Evolutionary conservation across 2,113 vertebrate genomes (phyloP).

Genomic region (Rhinolophus ferrumequinum): DNA sequence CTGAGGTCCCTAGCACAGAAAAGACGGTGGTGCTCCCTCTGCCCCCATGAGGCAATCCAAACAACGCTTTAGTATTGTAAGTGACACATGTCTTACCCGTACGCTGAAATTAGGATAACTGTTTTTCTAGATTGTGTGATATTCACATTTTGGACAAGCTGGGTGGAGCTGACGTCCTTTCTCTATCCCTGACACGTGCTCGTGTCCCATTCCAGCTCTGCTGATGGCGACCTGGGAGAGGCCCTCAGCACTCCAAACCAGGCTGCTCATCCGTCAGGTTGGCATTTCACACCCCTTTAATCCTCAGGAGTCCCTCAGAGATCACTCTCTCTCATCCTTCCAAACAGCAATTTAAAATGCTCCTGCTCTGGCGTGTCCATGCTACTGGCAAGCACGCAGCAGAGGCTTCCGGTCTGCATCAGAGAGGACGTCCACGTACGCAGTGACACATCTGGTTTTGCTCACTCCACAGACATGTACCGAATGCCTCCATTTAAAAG

Average conservation of each 20-base stretch:
- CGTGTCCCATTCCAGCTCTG: not conserved
- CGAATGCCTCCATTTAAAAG: not conserved
- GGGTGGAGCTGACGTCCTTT: not conserved
- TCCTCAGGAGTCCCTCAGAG: not conserved
- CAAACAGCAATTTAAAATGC: not conserved
- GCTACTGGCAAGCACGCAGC: not conserved
- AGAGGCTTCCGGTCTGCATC: not conserved
- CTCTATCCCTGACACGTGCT: not conserved
- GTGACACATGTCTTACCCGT: not conserved
- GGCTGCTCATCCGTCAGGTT: not conserved
- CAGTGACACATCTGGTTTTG: not conserved
- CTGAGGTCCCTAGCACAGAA: not conserved
- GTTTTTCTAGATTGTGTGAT: not conserved
- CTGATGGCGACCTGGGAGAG: not conserved
- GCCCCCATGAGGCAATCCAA: not conserved
- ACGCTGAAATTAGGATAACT: not conserved
- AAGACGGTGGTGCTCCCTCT: not conserved
- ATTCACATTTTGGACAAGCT: not conserved
- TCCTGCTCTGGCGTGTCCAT: not conserved
- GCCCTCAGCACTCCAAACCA: not conserved
- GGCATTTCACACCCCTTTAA: not conserved
- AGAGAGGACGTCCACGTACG: not conserved
- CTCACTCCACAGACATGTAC: not conserved
- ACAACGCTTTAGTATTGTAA: not conserved
- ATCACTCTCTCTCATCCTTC: not conserved